These are phyloP conservation scores for Magallana nippona DNA, from an alignment of 2,888 invertebrate species.

Conservation along the genomic window DNA sequence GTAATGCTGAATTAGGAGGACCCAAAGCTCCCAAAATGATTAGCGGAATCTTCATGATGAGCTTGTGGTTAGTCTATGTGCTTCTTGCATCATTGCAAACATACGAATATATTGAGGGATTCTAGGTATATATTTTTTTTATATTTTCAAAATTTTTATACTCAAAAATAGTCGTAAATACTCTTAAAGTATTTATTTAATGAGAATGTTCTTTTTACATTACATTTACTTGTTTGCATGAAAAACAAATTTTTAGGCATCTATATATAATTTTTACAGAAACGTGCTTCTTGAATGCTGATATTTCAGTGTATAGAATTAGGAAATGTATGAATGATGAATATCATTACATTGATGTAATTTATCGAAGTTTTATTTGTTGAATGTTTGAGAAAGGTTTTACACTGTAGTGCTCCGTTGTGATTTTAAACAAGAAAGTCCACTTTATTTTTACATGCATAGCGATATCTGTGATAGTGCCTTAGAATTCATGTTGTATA, in stretches of 20 bases:
- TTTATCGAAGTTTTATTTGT: background rate
- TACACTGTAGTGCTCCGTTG: background rate
- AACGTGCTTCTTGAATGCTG: too few relatives aligned
- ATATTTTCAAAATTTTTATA: background rate
- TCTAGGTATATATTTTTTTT: slow-evolving; percentile 44
- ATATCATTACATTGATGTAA: too few relatives aligned
- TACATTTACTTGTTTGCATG: too few relatives aligned
- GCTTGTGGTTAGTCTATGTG: slow-evolving; percentile 82
- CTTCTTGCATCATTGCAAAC: slow-evolving; percentile 77
- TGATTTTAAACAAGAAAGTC: too few relatives aligned
- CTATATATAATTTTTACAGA: too few relatives aligned
- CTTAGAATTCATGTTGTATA: background rate
- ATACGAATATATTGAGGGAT: slow-evolving; percentile 61
- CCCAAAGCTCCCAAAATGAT: slow-evolving; percentile 79
- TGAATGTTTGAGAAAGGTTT: background rate
- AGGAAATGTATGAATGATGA: too few relatives aligned
- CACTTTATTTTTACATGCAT: background rate
- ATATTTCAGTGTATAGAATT: too few relatives aligned
- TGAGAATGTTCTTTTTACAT: too few relatives aligned
- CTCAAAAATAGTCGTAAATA: background rate
- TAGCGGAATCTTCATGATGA: slow-evolving; percentile 79
- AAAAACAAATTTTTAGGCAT: too few relatives aligned
- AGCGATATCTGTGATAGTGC: slow-evolving; percentile 26
- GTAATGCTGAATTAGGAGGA: slow-evolving; percentile 83
- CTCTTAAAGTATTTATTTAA: background rate